Conservation (phyloP, 1,140 invertebrate species). For the Cydia strobilella region DNA sequence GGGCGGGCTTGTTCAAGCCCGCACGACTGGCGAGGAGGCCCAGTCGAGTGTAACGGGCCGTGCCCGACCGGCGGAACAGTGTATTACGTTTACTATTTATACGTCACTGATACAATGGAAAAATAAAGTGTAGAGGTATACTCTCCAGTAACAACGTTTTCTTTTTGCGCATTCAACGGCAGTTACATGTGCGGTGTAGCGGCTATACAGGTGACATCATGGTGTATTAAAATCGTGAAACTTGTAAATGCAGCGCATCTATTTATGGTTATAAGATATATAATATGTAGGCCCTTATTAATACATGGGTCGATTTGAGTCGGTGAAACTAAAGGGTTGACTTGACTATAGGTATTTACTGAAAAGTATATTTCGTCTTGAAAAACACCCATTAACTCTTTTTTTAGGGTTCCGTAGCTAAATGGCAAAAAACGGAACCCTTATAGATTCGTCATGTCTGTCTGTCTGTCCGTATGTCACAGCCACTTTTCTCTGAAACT, state of each 20-base stretch:
- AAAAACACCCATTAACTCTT: too few relatives aligned
- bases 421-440: too few relatives aligned
- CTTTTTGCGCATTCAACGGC: not conserved
- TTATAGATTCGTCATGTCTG: too few relatives aligned
- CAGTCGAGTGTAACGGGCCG: slow-evolving; percentile 47
- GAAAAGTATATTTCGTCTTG: too few relatives aligned
- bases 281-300: too few relatives aligned
- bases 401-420: too few relatives aligned
- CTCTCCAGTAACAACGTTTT: not conserved
- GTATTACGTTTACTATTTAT: slow-evolving; percentile 29
- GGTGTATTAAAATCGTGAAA: not conserved
- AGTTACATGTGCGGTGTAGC: not conserved
- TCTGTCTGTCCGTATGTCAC: too few relatives aligned
- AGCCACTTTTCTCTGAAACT: too few relatives aligned
- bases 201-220: not conserved
- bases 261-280: not conserved
- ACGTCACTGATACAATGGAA: slow-evolving; percentile 29
- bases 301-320: too few relatives aligned
- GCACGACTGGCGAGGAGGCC: slow-evolving; percentile 54
- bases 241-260: not conserved
- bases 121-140: slow-evolving; percentile 12
- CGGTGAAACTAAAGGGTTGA: too few relatives aligned
- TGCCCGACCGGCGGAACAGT: slow-evolving; percentile 10
- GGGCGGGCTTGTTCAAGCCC: slow-evolving; percentile 59
- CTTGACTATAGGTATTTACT: too few relatives aligned